phyloP scores from a whole-genome alignment of 2,888 invertebrate species.

The Idaea aversata region DNA sequence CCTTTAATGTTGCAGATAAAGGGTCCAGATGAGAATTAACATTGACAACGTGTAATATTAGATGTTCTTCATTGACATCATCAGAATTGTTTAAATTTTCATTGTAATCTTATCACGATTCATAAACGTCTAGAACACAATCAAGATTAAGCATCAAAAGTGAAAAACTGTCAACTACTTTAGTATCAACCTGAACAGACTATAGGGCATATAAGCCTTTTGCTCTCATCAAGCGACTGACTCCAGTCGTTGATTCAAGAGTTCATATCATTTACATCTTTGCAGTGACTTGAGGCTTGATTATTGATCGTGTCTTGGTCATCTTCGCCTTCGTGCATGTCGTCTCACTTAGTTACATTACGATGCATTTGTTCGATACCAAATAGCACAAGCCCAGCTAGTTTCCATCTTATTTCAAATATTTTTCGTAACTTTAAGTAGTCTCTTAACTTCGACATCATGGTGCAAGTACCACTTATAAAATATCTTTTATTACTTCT shows the following conservation, averaged over 20 bases:
- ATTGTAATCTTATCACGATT: constrained; percentile 6
- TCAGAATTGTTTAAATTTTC: not conserved
- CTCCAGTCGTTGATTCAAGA: not conserved
- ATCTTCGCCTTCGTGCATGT: constrained; percentile 41
- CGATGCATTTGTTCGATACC: constrained; percentile 75
- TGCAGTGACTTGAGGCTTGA: not conserved
- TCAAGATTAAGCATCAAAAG: not conserved
- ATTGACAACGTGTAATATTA: not conserved
- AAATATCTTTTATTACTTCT: constrained; percentile 69
- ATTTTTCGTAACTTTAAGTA: constrained; percentile 48
- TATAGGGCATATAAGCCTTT: not conserved
- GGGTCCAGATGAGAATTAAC: not conserved
- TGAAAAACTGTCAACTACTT: not conserved
- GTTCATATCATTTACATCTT: not conserved
- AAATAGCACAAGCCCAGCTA: constrained; percentile 72
- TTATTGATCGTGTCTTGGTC: not conserved
- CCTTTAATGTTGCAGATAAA: not conserved
- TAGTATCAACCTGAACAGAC: not conserved
- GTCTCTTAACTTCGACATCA: constrained; percentile 40
- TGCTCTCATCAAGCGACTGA: not conserved
- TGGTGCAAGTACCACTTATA: constrained; percentile 39
- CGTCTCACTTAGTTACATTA: constrained; percentile 63
- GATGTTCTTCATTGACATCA: not conserved
- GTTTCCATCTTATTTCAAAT: constrained; percentile 56
- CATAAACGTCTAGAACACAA: constrained; percentile 4